Percentiles rank a stretch among this genome's conserved stretches.
Conservation (phyloP, 1,140 invertebrate genomes). For the Diachasmimorpha longicaudata region DNA sequence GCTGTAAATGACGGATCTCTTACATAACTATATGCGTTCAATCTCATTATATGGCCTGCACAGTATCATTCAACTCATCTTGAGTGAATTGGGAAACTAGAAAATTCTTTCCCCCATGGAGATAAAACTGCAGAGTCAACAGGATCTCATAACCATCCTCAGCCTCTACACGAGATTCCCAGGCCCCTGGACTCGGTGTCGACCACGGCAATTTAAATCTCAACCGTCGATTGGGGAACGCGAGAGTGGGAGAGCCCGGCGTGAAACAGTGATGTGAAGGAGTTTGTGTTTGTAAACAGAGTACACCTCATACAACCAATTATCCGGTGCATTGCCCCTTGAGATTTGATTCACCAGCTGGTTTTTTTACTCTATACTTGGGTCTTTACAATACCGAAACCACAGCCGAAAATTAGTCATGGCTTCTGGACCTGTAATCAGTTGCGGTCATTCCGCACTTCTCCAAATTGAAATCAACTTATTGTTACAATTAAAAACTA, state of each 20-base stretch:
- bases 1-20: too few species aligned
- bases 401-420: constrained; percentile 3
- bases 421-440: background rate
- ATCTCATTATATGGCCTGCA: too few species aligned
- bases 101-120: background rate
- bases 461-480: background rate
- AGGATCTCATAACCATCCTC: background rate
- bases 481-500: background rate
- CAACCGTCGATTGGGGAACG: constrained; percentile 49
- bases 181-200: constrained; percentile 9
- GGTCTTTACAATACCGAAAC: background rate
- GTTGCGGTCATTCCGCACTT: background rate
- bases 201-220: constrained; percentile 55
- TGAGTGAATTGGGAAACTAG: background rate
- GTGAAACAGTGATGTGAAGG: background rate
- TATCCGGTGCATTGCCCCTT: background rate
- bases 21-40: too few species aligned
- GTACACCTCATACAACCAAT: background rate
- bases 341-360: background rate
- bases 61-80: too few species aligned
- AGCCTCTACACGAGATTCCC: background rate
- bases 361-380: background rate
- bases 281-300: constrained; percentile 45
- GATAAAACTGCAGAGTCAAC: background rate
- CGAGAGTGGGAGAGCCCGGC: constrained; percentile 19